Conservation (phyloP, 23 tunicate genomes). For the Oikopleura dioica region DNA sequence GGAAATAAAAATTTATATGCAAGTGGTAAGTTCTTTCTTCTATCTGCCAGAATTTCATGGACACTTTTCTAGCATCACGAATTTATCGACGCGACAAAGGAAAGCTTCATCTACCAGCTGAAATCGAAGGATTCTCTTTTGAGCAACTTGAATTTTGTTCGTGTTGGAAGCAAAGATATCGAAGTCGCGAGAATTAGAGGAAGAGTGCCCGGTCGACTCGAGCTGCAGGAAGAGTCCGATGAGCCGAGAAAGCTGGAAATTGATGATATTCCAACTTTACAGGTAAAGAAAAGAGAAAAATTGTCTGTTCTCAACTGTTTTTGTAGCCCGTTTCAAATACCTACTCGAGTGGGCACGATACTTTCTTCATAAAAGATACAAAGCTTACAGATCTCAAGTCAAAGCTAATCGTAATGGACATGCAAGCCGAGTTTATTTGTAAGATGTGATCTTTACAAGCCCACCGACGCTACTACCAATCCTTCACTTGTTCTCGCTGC, state of each 20-base stretch:
- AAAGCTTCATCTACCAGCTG: conserved; percentile 70
- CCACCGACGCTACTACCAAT: conserved; percentile 91
- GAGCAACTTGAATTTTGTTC: conserved; percentile 38
- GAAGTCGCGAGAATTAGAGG: conserved; percentile 15
- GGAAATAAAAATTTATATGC: not conserved
- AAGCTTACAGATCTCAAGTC: conserved; percentile 60
- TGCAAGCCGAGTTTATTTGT: conserved; percentile 69
- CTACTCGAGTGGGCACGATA: not conserved
- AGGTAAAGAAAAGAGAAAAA: no score
- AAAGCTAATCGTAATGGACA: conserved; percentile 39
- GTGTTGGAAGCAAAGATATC: conserved; percentile 18
- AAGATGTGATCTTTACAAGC: conserved; percentile 31
- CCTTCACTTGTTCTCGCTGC: conserved; percentile 84
- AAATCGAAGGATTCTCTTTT: conserved; percentile 59
- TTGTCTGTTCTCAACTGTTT: no score
- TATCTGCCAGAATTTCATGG: no score
- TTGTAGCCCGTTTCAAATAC: not conserved
- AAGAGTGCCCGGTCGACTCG: conserved; percentile 4
- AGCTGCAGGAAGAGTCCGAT: not conserved
- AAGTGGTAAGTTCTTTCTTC: no score
- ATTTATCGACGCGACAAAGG: conserved; percentile 70
- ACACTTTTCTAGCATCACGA: conserved; percentile 28
- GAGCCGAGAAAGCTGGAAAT: not conserved
- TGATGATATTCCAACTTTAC: not conserved
- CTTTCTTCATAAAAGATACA: not conserved